These are phyloP conservation scores for Drepana falcataria DNA, from an alignment of 2,888 invertebrate species.

Conservation along the genomic window DNA sequence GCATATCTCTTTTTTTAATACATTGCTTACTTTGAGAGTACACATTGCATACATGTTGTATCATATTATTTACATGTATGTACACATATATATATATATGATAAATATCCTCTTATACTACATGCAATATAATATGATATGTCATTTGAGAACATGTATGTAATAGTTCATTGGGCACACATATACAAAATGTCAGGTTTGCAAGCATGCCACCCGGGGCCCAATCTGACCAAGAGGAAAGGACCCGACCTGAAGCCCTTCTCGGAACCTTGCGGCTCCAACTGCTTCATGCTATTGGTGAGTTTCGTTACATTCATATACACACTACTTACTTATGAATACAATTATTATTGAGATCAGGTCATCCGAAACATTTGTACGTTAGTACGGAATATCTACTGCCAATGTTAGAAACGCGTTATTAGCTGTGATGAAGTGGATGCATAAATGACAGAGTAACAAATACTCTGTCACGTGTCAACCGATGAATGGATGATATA, in stretches of 20 bases:
- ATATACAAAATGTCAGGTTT: conserved; percentile 76
- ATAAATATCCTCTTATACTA: conserved; percentile 6
- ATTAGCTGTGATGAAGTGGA: too few species aligned
- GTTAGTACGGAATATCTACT: too few species aligned
- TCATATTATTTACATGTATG: too few species aligned
- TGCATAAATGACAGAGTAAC: too few species aligned
- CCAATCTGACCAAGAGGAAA: conserved; percentile 91
- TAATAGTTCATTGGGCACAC: conserved; percentile 1
- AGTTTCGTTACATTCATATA: conserved; percentile 28
- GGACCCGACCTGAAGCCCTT: conserved; percentile 93
- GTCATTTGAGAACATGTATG: neutral
- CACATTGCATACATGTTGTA: too few species aligned
- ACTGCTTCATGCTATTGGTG: conserved; percentile 93
- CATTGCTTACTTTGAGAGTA: too few species aligned
- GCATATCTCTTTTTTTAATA: too few species aligned
- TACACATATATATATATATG: neutral
- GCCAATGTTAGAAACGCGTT: too few species aligned
- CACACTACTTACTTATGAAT: neutral
- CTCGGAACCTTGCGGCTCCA: conserved; percentile 89
- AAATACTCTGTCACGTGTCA: too few species aligned
- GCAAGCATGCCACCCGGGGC: conserved; percentile 94
- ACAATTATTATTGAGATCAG: too few species aligned
- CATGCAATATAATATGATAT: conserved; percentile 6
- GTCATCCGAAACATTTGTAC: too few species aligned
- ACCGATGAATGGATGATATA: too few species aligned